A percentile compares a stretch with the other conserved stretches of the same genome.
These are phyloP conservation scores for Acanthopleura granulata DNA, from an alignment of 2,888 invertebrate species.

Conservation along the genomic window DNA sequence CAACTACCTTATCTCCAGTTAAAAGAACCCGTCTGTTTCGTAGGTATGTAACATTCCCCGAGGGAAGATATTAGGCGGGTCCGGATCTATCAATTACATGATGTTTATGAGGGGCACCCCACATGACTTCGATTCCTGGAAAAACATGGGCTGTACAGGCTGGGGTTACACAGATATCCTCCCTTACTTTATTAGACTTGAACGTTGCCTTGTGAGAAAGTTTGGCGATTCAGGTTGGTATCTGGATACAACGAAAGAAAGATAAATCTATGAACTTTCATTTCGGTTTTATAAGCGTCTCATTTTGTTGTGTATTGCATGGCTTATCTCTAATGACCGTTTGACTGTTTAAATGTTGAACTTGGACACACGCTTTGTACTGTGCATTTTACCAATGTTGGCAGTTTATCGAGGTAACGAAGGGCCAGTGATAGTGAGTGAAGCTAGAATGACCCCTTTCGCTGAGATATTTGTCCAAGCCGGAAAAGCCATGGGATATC, in stretches of 20 bases:
- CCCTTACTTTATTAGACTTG: not conserved
- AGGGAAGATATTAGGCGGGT: not conserved
- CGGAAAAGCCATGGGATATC: not conserved
- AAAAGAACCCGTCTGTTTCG: no score
- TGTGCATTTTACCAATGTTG: no score
- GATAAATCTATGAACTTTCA: no score
- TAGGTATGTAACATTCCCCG: not conserved
- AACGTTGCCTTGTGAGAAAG: not conserved
- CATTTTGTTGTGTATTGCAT: no score
- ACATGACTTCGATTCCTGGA: not conserved
- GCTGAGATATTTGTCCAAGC: not conserved
- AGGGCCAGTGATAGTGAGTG: not conserved
- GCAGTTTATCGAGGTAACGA: not conserved
- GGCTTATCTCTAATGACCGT: no score
- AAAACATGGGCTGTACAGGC: slow-evolving; percentile 1
- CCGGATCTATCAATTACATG: not conserved
- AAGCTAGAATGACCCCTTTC: not conserved
- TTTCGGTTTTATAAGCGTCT: no score
- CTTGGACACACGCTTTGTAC: no score
- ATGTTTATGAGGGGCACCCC: not conserved
- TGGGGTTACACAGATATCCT: not conserved
- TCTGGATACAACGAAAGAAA: no score
- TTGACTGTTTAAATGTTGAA: no score
- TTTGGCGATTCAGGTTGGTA: no score
- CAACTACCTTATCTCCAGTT: no score